Conservation (phyloP, 2,113 vertebrate species). For the Carlito syrichta region DNA sequence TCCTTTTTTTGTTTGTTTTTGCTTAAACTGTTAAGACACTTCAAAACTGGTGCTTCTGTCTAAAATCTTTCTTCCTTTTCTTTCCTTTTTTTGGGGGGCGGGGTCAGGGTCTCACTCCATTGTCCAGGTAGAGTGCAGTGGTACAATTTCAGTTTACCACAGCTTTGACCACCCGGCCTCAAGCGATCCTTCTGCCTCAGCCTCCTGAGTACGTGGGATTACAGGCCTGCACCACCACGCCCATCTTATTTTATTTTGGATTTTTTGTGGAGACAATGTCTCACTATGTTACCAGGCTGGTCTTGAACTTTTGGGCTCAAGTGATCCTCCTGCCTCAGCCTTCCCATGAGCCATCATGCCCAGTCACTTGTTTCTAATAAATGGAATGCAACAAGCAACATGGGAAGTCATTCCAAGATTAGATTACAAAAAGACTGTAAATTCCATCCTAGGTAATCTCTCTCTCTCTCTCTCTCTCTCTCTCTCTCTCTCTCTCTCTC, state of each 20-base stretch:
- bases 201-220: neutral
- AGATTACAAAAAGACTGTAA: neutral
- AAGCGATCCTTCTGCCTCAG: neutral
- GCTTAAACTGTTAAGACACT: neutral
- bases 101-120: neutral
- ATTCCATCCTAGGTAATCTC: neutral
- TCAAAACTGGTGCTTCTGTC: neutral
- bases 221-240: neutral
- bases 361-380: neutral
- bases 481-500: neutral
- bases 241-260: too few relatives aligned
- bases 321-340: too few relatives aligned
- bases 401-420: neutral
- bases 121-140: neutral
- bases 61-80: too few relatives aligned
- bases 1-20: neutral
- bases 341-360: too few relatives aligned
- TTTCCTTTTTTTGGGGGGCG: neutral
- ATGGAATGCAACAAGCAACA: neutral
- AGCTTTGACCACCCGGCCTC: neutral
- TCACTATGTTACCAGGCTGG: too few relatives aligned
- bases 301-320: too few relatives aligned
- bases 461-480: neutral
- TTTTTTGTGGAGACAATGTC: too few relatives aligned
- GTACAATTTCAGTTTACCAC: too few relatives aligned